Conservation (phyloP, 2,888 invertebrate genomes). For the Chrysina gloriosa region DNA sequence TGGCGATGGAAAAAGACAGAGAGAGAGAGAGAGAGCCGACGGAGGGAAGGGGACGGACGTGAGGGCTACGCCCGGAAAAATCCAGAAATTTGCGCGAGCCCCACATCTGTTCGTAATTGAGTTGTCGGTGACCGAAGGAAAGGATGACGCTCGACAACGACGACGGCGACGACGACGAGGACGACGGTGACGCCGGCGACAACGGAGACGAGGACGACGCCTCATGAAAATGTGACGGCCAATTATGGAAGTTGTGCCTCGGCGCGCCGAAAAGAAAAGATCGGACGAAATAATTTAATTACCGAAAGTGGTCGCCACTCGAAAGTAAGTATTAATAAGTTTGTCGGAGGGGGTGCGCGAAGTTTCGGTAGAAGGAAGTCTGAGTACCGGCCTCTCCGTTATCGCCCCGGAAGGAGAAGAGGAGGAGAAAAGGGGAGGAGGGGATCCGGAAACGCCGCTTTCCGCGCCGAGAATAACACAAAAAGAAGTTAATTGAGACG, state of each 20-base stretch:
- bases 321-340: too few relatives aligned
- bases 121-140: constrained; percentile 4
- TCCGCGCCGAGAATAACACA: too few relatives aligned
- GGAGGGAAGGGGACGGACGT: not conserved
- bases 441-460: too few relatives aligned
- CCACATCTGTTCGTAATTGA: constrained; percentile 27
- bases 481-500: too few relatives aligned
- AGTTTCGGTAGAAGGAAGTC: too few relatives aligned
- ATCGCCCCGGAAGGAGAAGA: too few relatives aligned
- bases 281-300: constrained; percentile 27
- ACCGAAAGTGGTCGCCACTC: constrained; percentile 19
- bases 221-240: constrained; percentile 29
- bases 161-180: not conserved
- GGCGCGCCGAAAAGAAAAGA: constrained; percentile 1
- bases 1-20: not conserved
- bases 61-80: not conserved
- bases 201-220: not conserved
- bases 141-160: not conserved
- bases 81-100: not conserved
- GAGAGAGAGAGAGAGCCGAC: not conserved
- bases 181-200: constrained; percentile 22
- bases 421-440: too few relatives aligned
- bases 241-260: constrained; percentile 25
- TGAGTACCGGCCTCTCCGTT: too few relatives aligned
- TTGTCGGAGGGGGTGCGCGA: too few relatives aligned